A percentile compares a stretch with the other conserved stretches of the same genome.
Conservation (phyloP, 2,797 vertebrate species). For the Paramormyrops hopkinsi region DNA sequence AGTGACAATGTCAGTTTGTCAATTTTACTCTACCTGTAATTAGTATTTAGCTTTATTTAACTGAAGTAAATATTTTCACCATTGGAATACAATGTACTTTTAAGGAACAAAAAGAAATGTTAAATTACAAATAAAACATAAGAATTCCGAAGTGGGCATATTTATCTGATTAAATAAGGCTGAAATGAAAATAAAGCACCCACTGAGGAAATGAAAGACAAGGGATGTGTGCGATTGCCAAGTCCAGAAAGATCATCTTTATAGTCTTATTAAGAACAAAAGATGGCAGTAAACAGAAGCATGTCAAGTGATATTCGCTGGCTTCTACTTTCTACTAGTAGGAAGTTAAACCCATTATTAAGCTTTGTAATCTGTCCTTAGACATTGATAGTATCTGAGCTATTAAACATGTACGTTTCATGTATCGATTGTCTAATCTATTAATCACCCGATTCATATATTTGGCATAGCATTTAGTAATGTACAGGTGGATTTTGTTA, state of each 20-base stretch:
- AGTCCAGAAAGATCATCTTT: not conserved
- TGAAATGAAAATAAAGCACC: not conserved
- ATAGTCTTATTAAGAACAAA: not conserved
- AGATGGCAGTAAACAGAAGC: not conserved
- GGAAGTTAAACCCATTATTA: not conserved
- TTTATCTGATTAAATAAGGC: not conserved
- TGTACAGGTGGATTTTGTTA: conserved; percentile 13
- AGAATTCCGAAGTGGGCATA: not conserved
- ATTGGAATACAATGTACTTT: not conserved
- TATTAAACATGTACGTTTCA: not conserved
- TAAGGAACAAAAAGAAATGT: not conserved
- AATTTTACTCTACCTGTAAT: not conserved
- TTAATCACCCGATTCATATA: not conserved
- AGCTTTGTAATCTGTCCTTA: not conserved
- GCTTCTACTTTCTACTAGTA: not conserved
- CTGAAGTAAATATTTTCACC: not conserved
- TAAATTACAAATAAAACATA: not conserved
- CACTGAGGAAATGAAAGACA: not conserved
- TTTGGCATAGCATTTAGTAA: not conserved
- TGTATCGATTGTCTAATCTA: not conserved
- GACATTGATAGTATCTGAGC: not conserved
- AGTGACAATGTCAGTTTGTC: not conserved
- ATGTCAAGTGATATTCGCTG: not conserved
- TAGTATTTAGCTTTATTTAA: not conserved
- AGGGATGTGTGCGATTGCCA: not conserved